Conservation (phyloP, 2,113 vertebrate genomes). For the Peromyscus leucopus region DNA sequence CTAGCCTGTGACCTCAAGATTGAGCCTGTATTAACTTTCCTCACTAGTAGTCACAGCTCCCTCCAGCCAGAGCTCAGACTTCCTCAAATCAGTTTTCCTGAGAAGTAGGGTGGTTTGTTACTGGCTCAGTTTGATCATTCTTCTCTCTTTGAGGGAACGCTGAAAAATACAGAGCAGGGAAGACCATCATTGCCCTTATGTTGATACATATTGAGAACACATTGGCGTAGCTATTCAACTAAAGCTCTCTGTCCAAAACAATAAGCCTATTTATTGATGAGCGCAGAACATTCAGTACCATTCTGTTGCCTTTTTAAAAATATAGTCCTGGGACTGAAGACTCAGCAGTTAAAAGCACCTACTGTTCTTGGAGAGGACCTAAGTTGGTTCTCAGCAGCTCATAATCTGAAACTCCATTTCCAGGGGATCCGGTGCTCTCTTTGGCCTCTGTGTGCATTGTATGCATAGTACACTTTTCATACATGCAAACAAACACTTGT, state of each 20-base stretch:
- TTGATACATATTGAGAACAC: slow-evolving; percentile 14
- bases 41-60: neutral
- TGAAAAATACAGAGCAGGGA: neutral
- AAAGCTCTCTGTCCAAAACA: neutral
- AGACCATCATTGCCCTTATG: neutral
- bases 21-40: neutral
- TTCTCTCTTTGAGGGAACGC: neutral
- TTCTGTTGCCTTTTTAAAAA: slow-evolving; percentile 36
- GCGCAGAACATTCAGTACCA: neutral
- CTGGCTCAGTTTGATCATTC: neutral
- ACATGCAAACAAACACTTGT: neutral
- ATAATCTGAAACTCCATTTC: neutral
- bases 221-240: neutral
- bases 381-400: neutral
- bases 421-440: neutral
- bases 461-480: neutral
- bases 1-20: slow-evolving; percentile 19
- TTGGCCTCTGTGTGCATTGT: neutral
- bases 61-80: neutral
- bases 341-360: neutral
- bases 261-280: neutral
- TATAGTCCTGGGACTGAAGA: neutral
- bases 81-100: neutral
- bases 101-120: neutral
- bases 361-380: neutral